These are phyloP conservation scores for Plutella xylostella DNA, from an alignment of 2,888 invertebrate genomes.

Conservation along the genomic window DNA sequence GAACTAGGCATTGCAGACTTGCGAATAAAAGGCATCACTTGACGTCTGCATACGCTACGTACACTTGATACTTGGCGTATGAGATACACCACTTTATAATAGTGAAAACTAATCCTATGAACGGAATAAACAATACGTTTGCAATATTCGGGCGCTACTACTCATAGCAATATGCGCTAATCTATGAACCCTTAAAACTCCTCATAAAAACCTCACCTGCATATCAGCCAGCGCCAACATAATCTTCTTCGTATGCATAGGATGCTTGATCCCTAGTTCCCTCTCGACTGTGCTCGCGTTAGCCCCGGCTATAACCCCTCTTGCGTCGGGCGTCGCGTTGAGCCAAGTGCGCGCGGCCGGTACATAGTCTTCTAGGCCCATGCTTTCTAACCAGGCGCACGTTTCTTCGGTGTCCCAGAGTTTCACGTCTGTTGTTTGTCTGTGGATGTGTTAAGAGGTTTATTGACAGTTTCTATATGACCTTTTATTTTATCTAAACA, in stretches of 20 bases:
- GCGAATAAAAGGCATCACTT: too few species aligned
- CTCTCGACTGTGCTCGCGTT: conserved; percentile 89
- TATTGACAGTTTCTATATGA: too few species aligned
- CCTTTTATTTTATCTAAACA: too few species aligned
- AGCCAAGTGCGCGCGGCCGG: conserved; percentile 87
- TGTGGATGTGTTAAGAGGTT: conserved; percentile 24
- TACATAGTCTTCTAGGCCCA: conserved; percentile 83
- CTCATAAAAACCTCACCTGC: conserved; percentile 38
- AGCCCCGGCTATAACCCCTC: conserved; percentile 75
- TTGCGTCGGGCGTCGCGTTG: conserved; percentile 77
- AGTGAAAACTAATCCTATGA: too few species aligned
- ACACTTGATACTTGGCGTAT: too few species aligned
- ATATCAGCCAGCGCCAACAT: conserved; percentile 78
- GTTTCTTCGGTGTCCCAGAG: conserved; percentile 86
- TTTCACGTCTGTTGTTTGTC: conserved; percentile 79
- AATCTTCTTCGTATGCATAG: conserved; percentile 93
- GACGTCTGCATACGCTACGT: too few species aligned
- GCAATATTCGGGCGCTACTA: not conserved
- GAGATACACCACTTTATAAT: too few species aligned
- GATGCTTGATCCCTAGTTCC: conserved; percentile 84
- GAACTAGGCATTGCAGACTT: too few species aligned
- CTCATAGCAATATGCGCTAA: not conserved
- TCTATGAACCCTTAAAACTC: not conserved
- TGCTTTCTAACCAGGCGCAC: conserved; percentile 83
- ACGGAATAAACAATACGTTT: not conserved